phyloP scores from a whole-genome alignment of 2,888 invertebrate species.

The Trissoscelio sp. region DNA sequence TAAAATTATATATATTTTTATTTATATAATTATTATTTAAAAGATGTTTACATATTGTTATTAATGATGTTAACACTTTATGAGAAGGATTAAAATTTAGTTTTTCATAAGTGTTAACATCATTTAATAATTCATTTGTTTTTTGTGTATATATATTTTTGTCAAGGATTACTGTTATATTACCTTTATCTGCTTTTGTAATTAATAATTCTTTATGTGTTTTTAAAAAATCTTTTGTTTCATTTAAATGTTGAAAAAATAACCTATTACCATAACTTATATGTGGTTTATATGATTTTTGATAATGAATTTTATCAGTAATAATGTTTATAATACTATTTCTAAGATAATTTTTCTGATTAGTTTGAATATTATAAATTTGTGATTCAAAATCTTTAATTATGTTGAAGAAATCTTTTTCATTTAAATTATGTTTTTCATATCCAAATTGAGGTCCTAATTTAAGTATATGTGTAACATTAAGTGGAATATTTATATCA shows the following conservation, averaged over 20 bases:
- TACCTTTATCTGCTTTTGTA: constrained; percentile 8
- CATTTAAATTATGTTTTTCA: neutral
- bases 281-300: constrained; percentile 3
- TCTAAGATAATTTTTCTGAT: constrained; percentile 7
- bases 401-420: neutral
- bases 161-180: constrained; percentile 1
- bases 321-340: constrained; percentile 8
- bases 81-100: neutral
- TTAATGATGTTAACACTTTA: neutral
- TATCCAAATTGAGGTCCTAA: neutral
- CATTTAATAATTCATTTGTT: constrained; percentile 1
- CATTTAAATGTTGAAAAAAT: constrained; percentile 1
- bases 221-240: constrained; percentile 1
- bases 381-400: neutral
- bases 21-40: too few species aligned
- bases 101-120: neutral
- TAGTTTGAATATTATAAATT: neutral
- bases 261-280: constrained; percentile 4
- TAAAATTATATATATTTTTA: too few species aligned
- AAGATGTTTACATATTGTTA: too few species aligned
- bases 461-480: too few species aligned
- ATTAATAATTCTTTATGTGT: constrained; percentile 3
- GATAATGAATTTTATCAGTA: neutral
- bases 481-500: neutral
- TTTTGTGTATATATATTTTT: constrained; percentile 3